Base-by-base conservation (phyloP, 2,797 vertebrate genomes). In the Corythornis leucogaster region DNA sequence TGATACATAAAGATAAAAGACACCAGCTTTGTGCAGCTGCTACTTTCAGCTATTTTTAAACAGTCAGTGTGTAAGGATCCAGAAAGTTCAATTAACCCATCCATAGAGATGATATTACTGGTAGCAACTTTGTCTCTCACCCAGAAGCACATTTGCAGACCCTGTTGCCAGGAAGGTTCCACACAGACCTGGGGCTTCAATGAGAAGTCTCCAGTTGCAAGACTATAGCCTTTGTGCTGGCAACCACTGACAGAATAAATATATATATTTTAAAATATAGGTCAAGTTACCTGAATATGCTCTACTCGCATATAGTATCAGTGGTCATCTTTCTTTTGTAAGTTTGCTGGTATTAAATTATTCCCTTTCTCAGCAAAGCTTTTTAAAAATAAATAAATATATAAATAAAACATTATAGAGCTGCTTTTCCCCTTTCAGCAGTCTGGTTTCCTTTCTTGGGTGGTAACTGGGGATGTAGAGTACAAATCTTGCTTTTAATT, bases 381-480 rank as follows among this genome's bases (percentile, higher is more conserved):
- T 93, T 91, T 96, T 68, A 96, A 92, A 96, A 96, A 94, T 96
- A 94, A 95, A 96, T 96, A 96, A 96, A 96, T 96, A 95, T 91
- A 90, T 96, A 95, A 92, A 96, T 95, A 95, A 96, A 96, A 92
- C 80, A 96, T 94, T 80, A 93, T 55, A 96, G 94, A 86, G 77
- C 57, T 94, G 78, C 85, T 96, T 95, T 96, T 85, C 87, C 85
- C 89, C 68, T 92, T 83, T 94, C 92, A 96, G 93, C 87, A 91
- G 92, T 92, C 89, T 90, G 94, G 90, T 90, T 94, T 90, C 77
- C 89, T 95, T 85, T 94, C 94, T 83, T 80, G 90, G 93, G 91
- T 88, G 45, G 38, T 87, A 95, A 93, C 46, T 93, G 92, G n/a
- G 87, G 33, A 88, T 22, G n/a, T 74, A 51, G 64, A 80, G 68